phyloP scores from a whole-genome alignment of 2,888 invertebrate species.

The Hemaris fuciformis region DNA sequence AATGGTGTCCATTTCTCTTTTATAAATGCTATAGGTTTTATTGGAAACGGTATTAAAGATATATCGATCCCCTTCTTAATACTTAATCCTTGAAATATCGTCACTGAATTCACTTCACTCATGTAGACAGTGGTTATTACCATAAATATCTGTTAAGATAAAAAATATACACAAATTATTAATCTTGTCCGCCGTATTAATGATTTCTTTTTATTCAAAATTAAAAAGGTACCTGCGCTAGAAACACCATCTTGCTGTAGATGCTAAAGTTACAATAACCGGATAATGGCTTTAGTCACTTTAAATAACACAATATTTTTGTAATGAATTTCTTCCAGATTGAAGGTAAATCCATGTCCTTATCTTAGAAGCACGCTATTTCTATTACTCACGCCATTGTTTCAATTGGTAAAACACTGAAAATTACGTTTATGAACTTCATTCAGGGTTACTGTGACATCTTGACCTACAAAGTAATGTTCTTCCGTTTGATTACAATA shows the following conservation, averaged over 20 bases:
- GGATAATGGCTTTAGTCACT: constrained; percentile 18
- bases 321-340: constrained; percentile 16
- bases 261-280: constrained; percentile 27
- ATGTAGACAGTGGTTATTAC: constrained; percentile 19
- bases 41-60: constrained; percentile 42
- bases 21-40: constrained; percentile 45
- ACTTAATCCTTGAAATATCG: constrained; percentile 35
- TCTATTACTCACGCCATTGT: constrained; percentile 3
- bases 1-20: constrained; percentile 56
- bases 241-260: constrained; percentile 31
- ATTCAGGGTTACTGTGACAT: constrained; percentile 2
- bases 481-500: neutral
- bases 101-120: constrained; percentile 23
- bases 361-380: constrained; percentile 23
- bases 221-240: constrained; percentile 12
- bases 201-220: neutral
- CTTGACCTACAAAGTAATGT: neutral
- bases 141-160: constrained; percentile 17
- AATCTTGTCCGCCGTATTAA: neutral
- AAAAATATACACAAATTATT: neutral
- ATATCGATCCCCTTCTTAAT: constrained; percentile 47
- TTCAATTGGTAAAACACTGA: neutral
- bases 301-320: constrained; percentile 26
- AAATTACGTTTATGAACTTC: neutral
- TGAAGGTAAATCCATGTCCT: constrained; percentile 24